These are phyloP conservation scores for Procambarus clarkii DNA, from an alignment of 1,140 invertebrate genomes.

Conservation along the genomic window DNA sequence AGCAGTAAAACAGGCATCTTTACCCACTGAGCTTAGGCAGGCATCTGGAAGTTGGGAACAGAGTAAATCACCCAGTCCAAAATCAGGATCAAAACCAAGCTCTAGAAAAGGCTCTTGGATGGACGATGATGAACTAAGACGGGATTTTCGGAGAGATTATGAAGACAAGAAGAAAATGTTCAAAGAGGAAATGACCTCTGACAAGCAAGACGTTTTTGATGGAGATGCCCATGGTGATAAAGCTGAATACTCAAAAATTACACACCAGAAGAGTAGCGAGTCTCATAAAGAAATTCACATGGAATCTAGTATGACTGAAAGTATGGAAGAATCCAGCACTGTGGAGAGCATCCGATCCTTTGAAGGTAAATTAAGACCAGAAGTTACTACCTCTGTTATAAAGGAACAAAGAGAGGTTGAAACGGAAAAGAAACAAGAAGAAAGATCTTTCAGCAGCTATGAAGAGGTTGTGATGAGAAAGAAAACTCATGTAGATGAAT, in stretches of 20 bases:
- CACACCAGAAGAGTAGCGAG: conserved; percentile 66
- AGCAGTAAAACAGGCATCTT: conserved; percentile 73
- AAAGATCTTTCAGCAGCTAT: conserved; percentile 23
- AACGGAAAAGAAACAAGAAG: conserved; percentile 58
- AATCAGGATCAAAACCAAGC: conserved; percentile 42
- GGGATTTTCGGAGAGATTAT: conserved; percentile 63
- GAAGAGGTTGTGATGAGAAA: conserved; percentile 62
- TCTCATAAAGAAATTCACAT: conserved; percentile 64
- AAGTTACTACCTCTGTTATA: conserved; percentile 38
- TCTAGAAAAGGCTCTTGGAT: conserved; percentile 66
- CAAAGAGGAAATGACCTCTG: conserved; percentile 66
- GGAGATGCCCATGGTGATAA: conserved; percentile 44
- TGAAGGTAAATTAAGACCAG: conserved; percentile 64
- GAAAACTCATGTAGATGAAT: conserved; percentile 70
- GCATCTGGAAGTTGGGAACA: conserved; percentile 28
- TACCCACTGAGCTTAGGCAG: conserved; percentile 22
- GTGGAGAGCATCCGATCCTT: conserved; percentile 65
- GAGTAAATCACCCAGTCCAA: conserved; percentile 34
- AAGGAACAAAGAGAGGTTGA: conserved; percentile 66
- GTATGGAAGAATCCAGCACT: conserved; percentile 72
- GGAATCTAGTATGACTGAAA: conserved; percentile 72
- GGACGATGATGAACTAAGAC: conserved; percentile 59
- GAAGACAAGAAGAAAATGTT: conserved; percentile 70
- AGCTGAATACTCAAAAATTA: not conserved
- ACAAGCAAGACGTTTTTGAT: conserved; percentile 31